These are phyloP conservation scores for Lepeophtheirus salmonis DNA, from an alignment of 1,140 invertebrate species.

Conservation along the genomic window DNA sequence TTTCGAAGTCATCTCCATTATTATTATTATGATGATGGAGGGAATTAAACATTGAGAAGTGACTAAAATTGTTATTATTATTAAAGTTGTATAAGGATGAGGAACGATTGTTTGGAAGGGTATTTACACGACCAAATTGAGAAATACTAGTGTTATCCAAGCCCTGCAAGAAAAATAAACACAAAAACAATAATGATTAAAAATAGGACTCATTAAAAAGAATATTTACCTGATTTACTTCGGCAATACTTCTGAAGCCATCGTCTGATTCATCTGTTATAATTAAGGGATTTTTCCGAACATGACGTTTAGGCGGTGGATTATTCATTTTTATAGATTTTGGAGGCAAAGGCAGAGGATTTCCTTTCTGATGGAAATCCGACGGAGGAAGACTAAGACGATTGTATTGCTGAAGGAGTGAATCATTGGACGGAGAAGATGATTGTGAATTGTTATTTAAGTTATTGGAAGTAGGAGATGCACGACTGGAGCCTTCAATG, in stretches of 20 bases:
- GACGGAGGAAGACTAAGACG: neutral
- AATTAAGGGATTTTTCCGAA: slow-evolving; percentile 67
- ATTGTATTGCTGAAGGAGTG: neutral
- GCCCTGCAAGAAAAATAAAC: too few relatives aligned
- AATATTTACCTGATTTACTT: too few relatives aligned
- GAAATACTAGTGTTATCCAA: too few relatives aligned
- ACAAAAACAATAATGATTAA: too few relatives aligned
- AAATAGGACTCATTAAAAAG: too few relatives aligned
- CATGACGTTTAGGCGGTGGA: slow-evolving; percentile 46
- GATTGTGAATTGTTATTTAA: neutral
- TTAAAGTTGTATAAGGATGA: too few relatives aligned
- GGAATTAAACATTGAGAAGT: too few relatives aligned
- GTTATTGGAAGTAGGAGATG: slow-evolving; percentile 17
- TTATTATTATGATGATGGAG: too few relatives aligned
- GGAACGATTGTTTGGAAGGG: too few relatives aligned
- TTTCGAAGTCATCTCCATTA: slow-evolving; percentile 37
- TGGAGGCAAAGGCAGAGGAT: slow-evolving; percentile 61
- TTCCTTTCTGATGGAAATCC: slow-evolving; percentile 23
- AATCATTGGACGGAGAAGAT: neutral
- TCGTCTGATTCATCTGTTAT: slow-evolving; percentile 39
- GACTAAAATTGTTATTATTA: too few relatives aligned
- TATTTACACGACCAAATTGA: too few relatives aligned
- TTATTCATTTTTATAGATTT: slow-evolving; percentile 50
- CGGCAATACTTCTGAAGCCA: slow-evolving; percentile 40
- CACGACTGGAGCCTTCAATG: slow-evolving; percentile 14